These are phyloP conservation scores for Plagiodera versicolora DNA, from an alignment of 2,888 invertebrate species.

Conservation along the genomic window DNA sequence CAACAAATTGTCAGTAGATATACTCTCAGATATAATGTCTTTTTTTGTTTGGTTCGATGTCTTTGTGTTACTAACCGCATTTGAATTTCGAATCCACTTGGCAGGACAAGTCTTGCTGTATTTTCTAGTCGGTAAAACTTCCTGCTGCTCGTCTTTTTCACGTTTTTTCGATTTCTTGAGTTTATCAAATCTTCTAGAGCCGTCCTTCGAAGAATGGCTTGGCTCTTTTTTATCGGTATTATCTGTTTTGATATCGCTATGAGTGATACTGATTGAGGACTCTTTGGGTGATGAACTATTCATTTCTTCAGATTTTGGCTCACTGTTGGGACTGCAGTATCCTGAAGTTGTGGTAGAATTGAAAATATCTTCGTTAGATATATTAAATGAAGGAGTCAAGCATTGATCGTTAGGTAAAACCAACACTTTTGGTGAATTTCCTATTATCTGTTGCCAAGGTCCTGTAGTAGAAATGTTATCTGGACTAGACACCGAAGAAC, in stretches of 20 bases:
- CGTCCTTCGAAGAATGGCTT: not conserved
- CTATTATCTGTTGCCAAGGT: not conserved
- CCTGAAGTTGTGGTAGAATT: not conserved
- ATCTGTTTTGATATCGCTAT: not conserved
- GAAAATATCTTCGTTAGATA: constrained; percentile 4
- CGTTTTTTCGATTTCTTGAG: not conserved
- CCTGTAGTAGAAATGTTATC: too few relatives aligned
- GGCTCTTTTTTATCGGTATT: not conserved
- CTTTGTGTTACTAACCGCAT: not conserved
- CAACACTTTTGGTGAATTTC: not conserved
- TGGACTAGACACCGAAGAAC: too few relatives aligned
- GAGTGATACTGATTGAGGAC: not conserved
- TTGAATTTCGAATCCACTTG: constrained; percentile 7
- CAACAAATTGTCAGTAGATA: constrained; percentile 9
- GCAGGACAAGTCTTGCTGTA: constrained; percentile 6
- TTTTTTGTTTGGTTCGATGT: not conserved
- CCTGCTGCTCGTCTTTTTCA: not conserved
- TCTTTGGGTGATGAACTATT: not conserved
- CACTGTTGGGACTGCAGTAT: not conserved
- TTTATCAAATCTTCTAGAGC: not conserved
- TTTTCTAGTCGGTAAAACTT: constrained; percentile 5
- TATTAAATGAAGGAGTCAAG: constrained; percentile 4
- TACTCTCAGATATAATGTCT: not conserved
- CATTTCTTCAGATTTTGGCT: not conserved
- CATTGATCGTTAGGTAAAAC: constrained; percentile 4